Evolutionary conservation across 2,113 vertebrate genomes (phyloP).

Genomic region (Turdus rufiventris): DNA sequence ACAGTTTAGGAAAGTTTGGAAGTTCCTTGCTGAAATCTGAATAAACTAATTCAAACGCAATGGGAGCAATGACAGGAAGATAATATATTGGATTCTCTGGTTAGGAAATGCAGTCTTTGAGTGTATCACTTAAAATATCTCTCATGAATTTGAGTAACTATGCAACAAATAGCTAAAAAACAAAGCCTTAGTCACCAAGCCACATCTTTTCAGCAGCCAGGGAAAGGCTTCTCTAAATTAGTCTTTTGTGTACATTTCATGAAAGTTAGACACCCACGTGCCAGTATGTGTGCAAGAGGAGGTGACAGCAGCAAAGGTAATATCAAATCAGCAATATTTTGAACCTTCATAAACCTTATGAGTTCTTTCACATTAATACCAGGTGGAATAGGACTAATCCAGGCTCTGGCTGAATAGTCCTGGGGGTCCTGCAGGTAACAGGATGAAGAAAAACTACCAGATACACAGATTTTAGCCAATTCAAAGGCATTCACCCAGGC

Average conservation of each 20-base stretch:
- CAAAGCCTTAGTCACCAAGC: constrained; percentile 27
- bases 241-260: constrained; percentile 7
- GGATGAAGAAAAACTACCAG: not conserved
- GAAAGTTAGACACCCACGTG: not conserved
- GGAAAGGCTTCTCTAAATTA: not conserved
- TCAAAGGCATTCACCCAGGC: not conserved
- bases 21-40: not conserved
- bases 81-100: not conserved
- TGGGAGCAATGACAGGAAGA: not conserved
- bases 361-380: not conserved
- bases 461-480: not conserved
- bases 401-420: not conserved
- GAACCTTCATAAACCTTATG: not conserved
- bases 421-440: not conserved
- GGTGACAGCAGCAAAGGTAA: not conserved
- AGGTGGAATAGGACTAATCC: not conserved
- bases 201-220: not conserved
- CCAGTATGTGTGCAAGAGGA: not conserved
- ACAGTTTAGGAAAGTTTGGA: not conserved
- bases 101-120: not conserved
- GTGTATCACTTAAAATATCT: not conserved
- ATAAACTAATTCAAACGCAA: constrained; percentile 27
- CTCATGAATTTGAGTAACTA: not conserved
- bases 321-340: not conserved
- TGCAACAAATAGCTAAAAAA: not conserved